phyloP scores from a whole-genome alignment of 2,797 vertebrate species.

The Vultur gryphus region DNA sequence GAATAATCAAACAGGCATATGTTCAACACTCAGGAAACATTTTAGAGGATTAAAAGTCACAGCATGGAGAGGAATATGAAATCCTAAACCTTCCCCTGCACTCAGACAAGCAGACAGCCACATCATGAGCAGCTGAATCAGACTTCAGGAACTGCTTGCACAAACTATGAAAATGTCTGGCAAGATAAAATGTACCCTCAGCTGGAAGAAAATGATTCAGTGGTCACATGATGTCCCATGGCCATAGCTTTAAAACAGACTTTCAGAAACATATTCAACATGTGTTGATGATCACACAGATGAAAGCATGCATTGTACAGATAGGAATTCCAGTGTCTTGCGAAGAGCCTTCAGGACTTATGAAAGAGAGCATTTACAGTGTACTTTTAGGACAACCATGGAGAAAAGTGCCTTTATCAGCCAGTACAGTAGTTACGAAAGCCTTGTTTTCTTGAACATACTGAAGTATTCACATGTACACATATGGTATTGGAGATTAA shows the following conservation, averaged over 20 bases:
- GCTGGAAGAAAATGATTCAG: constrained; percentile 66
- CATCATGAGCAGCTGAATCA: constrained; percentile 66
- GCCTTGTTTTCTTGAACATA: constrained; percentile 22
- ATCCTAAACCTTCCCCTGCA: constrained; percentile 42
- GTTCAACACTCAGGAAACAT: constrained; percentile 51
- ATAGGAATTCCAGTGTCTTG: constrained; percentile 46
- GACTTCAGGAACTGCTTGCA: constrained; percentile 53
- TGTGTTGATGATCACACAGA: constrained; percentile 49
- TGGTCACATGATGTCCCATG: constrained; percentile 60
- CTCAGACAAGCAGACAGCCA: constrained; percentile 56
- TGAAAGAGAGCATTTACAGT: not conserved
- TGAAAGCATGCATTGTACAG: constrained; percentile 56
- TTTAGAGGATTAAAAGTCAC: constrained; percentile 58
- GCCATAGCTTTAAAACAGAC: constrained; percentile 44
- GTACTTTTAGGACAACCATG: not conserved
- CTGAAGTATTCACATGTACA: constrained; percentile 18
- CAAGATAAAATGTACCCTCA: constrained; percentile 62
- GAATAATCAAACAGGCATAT: constrained; percentile 46
- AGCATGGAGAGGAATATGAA: constrained; percentile 50
- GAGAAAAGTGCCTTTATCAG: not conserved
- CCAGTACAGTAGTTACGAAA: not conserved
- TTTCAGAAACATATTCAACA: constrained; percentile 28
- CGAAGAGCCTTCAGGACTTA: not conserved
- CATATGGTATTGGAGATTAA: not conserved
- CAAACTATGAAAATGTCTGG: constrained; percentile 61